These are phyloP conservation scores for Synergus japonicus DNA, from an alignment of 2,888 invertebrate genomes.

Conservation along the genomic window DNA sequence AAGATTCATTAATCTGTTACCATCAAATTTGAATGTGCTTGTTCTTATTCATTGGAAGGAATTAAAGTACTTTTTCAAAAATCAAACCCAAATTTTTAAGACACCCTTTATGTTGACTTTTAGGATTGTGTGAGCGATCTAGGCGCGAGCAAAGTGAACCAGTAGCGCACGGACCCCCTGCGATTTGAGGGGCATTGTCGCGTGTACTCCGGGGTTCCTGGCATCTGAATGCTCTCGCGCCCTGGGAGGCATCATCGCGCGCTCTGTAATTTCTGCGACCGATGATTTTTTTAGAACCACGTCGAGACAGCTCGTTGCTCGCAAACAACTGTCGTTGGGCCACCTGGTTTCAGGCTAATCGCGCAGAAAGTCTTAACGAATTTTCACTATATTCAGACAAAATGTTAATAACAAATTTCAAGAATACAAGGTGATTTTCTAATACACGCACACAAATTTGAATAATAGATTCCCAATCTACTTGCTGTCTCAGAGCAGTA, in stretches of 20 bases:
- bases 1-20: background rate
- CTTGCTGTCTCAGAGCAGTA: background rate
- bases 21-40: background rate
- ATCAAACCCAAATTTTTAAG: background rate
- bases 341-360: conserved; percentile 70
- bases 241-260: conserved; percentile 76
- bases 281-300: conserved; percentile 63
- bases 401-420: background rate
- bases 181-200: conserved; percentile 72
- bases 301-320: conserved; percentile 60
- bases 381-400: background rate
- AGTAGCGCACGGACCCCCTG: conserved; percentile 71
- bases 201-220: conserved; percentile 70
- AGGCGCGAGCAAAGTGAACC: conserved; percentile 60
- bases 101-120: conserved; percentile 33
- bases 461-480: background rate
- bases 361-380: conserved; percentile 59
- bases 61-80: background rate
- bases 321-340: conserved; percentile 69
- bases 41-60: background rate
- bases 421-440: background rate
- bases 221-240: conserved; percentile 71
- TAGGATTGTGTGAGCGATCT: conserved; percentile 50
- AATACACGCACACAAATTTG: background rate
- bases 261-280: conserved; percentile 74